A percentile compares a stretch with the other conserved stretches of the same genome.
Conservation (phyloP, 2,113 vertebrate species). For the Amazona vittata region DNA sequence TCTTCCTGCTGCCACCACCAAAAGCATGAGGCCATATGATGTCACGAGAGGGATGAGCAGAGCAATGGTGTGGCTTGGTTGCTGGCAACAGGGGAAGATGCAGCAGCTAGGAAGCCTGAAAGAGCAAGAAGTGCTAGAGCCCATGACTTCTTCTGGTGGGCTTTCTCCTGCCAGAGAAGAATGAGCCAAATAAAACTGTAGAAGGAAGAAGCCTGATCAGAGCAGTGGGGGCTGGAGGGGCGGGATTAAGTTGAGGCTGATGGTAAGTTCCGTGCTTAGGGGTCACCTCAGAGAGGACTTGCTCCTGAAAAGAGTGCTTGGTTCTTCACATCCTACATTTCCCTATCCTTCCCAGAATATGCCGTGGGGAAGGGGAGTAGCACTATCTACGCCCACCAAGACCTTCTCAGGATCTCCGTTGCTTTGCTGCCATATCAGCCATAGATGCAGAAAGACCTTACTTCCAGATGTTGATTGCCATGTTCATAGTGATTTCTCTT, state of each 20-base stretch:
- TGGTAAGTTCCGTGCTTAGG: background rate
- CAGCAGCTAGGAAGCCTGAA: background rate
- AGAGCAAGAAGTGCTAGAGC: background rate
- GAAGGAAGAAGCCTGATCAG: background rate
- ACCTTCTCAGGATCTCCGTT: background rate
- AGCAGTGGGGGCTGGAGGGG: background rate
- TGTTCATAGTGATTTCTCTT: background rate
- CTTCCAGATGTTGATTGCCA: background rate
- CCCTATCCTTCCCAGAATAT: background rate
- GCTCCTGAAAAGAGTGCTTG: background rate
- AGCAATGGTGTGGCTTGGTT: background rate
- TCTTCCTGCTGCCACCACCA: background rate
- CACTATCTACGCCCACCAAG: background rate
- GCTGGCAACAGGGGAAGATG: background rate
- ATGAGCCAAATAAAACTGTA: background rate
- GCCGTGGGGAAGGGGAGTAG: background rate
- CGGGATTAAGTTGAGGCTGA: background rate
- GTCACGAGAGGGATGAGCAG: background rate
- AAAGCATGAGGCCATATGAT: background rate
- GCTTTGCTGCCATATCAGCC: background rate
- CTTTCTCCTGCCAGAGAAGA: background rate
- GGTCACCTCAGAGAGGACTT: background rate
- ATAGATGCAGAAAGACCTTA: background rate
- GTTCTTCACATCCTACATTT: background rate
- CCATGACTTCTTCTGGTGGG: background rate